A percentile compares a stretch with the other conserved stretches of the same genome.
Evolutionary conservation across 2,113 vertebrate species (phyloP).

Genomic region (Oryctolagus cuniculus): DNA sequence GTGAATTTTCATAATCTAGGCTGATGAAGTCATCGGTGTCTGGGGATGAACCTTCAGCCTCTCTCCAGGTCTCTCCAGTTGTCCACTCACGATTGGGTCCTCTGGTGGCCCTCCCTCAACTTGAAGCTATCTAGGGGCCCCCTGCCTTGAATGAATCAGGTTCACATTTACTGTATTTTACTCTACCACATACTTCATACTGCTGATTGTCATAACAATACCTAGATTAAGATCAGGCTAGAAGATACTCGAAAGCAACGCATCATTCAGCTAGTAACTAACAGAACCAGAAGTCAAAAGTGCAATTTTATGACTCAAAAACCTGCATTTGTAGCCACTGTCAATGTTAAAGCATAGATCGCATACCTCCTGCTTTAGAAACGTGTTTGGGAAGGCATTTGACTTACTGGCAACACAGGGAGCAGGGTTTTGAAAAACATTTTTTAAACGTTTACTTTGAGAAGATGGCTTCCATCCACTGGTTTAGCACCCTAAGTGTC

Average conservation of each 20-base stretch:
- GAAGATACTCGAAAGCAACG: not conserved
- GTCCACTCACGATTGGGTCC: not conserved
- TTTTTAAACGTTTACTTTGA: no score
- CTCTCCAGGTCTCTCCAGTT: not conserved
- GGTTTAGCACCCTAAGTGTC: no score
- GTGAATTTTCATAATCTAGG: not conserved
- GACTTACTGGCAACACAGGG: not conserved
- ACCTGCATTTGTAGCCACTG: not conserved
- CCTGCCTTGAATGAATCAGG: not conserved
- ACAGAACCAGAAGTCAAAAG: not conserved
- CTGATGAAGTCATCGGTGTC: not conserved
- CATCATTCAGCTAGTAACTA: not conserved
- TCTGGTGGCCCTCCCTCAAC: not conserved
- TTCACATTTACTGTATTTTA: not conserved
- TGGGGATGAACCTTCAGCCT: not conserved
- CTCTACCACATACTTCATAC: not conserved
- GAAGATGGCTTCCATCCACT: no score
- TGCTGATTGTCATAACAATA: not conserved
- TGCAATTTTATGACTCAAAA: not conserved
- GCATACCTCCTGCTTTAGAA: not conserved
- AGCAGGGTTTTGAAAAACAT: not conserved
- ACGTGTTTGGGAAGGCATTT: not conserved
- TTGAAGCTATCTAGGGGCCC: not conserved
- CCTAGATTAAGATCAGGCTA: not conserved
- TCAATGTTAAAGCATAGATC: not conserved